Conservation (phyloP, 2,888 invertebrate species). For the Thera britannica region DNA sequence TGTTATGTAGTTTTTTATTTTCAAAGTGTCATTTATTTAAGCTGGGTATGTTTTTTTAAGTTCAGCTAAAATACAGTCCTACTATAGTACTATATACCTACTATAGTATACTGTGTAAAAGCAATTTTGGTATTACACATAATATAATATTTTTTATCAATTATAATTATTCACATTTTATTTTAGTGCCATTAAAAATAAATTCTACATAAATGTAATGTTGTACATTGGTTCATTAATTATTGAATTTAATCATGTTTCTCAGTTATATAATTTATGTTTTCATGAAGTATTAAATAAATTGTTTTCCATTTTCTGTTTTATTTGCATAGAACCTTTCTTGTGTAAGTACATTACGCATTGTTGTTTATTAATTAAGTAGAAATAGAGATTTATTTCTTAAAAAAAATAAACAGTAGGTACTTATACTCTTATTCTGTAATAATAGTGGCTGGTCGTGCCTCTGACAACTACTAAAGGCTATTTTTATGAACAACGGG, state of each 20-base stretch:
- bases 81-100: too few species aligned
- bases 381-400: too few species aligned
- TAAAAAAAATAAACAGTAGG: too few species aligned
- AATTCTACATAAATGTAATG: constrained; percentile 10
- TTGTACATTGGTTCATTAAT: constrained; percentile 14
- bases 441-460: too few species aligned
- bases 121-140: too few species aligned
- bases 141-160: too few species aligned
- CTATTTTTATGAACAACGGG: too few species aligned
- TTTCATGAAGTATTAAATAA: constrained; percentile 27
- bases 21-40: not conserved
- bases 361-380: too few species aligned
- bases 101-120: too few species aligned
- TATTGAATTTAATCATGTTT: constrained; percentile 13
- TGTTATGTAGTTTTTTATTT: not conserved
- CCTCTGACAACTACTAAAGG: too few species aligned
- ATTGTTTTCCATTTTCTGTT: constrained; percentile 26
- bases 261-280: constrained; percentile 6
- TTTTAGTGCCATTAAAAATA: constrained; percentile 13
- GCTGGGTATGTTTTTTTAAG: not conserved
- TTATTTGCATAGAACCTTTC: constrained; percentile 12
- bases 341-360: not conserved
- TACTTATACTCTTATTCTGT: too few species aligned
- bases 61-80: not conserved
- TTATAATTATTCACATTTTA: not conserved